These are phyloP conservation scores for Drosophila heteroneura DNA, from an alignment of 2,888 invertebrate genomes.

Conservation along the genomic window DNA sequence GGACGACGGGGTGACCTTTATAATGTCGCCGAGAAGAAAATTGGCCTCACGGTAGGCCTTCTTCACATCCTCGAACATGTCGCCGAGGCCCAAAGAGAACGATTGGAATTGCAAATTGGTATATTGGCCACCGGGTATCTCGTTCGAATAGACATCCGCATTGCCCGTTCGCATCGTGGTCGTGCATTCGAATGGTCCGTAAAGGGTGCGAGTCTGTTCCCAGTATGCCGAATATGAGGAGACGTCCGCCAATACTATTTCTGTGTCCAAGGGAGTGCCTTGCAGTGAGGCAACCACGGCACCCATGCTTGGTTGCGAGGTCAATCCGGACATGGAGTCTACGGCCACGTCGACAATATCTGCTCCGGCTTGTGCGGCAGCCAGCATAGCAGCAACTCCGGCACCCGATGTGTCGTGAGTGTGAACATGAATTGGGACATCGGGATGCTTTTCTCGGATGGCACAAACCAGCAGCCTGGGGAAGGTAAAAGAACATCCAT, in stretches of 20 bases:
- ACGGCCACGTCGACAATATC: constrained; percentile 99
- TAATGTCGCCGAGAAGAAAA: constrained; percentile 96
- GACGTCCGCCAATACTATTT: constrained; percentile 91
- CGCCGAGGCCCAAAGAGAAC: constrained; percentile 97
- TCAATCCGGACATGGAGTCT: constrained; percentile 99
- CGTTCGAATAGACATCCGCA: constrained; percentile 98
- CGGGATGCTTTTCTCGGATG: constrained; percentile 96
- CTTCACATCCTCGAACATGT: constrained; percentile 98
- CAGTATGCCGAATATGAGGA: constrained; percentile 99
- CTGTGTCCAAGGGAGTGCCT: constrained; percentile 86
- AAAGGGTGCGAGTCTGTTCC: constrained; percentile 98
- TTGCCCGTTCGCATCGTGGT: constrained; percentile 99
- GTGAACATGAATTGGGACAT: constrained; percentile 98
- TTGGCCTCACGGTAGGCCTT: constrained; percentile 98
- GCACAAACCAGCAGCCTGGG: constrained; percentile 91
- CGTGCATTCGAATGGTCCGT: constrained; percentile 99
- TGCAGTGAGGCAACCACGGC: constrained; percentile 96
- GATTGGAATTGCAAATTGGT: constrained; percentile 99
- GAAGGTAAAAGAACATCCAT: background rate
- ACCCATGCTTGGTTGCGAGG: constrained; percentile 99
- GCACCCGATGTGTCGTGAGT: constrained; percentile 99
- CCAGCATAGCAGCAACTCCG: constrained; percentile 97
- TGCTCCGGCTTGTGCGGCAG: constrained; percentile 96
- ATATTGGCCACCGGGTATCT: constrained; percentile 99
- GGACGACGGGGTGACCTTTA: constrained; percentile 99